These are phyloP conservation scores for Cariama cristata DNA, from an alignment of 2,113 vertebrate genomes.

Conservation along the genomic window DNA sequence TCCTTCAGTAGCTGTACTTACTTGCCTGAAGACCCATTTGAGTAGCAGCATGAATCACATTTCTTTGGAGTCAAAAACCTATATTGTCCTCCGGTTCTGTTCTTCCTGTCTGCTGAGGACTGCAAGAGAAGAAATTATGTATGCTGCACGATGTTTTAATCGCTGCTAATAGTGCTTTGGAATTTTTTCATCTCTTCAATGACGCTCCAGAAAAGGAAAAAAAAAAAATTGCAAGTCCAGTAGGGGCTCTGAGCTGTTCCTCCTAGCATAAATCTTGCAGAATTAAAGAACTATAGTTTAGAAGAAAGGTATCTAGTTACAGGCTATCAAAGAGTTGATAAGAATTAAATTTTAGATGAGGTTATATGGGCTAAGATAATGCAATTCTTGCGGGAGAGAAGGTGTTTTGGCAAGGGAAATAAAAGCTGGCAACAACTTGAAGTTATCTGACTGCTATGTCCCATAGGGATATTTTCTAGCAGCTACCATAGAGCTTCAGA, in stretches of 20 bases:
- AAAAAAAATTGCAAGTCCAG: background rate
- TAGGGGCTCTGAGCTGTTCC: background rate
- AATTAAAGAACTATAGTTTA: background rate
- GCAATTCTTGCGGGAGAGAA: background rate
- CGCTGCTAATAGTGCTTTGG: background rate
- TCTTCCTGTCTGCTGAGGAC: background rate
- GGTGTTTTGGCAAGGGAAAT: background rate
- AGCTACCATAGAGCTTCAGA: background rate
- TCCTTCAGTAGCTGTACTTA: background rate
- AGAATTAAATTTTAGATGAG: background rate
- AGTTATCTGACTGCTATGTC: background rate
- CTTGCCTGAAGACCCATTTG: background rate
- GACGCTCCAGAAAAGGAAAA: background rate
- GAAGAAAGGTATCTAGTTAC: background rate
- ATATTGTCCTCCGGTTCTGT: background rate
- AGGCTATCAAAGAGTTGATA: background rate
- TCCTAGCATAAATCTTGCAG: background rate
- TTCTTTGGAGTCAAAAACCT: background rate
- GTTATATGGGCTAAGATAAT: background rate
- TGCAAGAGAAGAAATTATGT: background rate
- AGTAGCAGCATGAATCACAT: background rate
- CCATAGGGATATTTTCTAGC: background rate
- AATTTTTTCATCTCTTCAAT: background rate
- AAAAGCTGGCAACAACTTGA: background rate
- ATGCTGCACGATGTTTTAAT: background rate